Evolutionary conservation across 2,888 invertebrate genomes (phyloP), one percentile per base, ranked within the genome.

Genomic region (Apodemia hepburni): DNA sequence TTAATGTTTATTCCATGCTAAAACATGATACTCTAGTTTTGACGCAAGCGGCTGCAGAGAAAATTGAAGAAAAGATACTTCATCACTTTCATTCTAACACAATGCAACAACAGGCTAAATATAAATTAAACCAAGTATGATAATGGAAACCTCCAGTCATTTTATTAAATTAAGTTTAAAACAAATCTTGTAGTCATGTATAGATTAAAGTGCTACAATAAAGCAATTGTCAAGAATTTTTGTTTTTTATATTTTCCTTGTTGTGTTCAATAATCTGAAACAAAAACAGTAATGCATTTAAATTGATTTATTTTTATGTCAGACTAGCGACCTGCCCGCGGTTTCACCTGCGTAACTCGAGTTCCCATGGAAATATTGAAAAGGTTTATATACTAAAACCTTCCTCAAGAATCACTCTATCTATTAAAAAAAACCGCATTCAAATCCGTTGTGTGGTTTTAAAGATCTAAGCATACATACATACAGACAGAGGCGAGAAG

Each of bases 1-100:
- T 99, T 17, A 99, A 99, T 92, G 98, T 98, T 0, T 96, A 96
- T 87, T 98, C 98, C 45, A 98, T 99, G 97, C 81, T 99, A 67
- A 99, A 99, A 87, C 97, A 99, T 84, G 96, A 97, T 68, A 99
- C 98, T 0, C 86, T 99, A 11, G 95, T 99, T 6, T 81, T 99
- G 3, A 98, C 98, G 0, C 87, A 95, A 69, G 93, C 94, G 58
- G 98, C 99, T 0, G 94, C 97, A 0, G 95, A 98, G 74, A 93
- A 93, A 76, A 94, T 99, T 68, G 98, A 99, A 86, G 94, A 96
- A 60, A 95, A 94, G 76, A 78, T 98, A 67, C 79, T 98, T 15
- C 93, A 85, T 64, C 94, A 95, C 69, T 82, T 97, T 12, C 92
- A 97, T 79, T 92, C 94, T 60, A 87, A 92, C 61, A 93, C 94